These are phyloP conservation scores for Hapalemur alaotrensis DNA, from an alignment of 2,797 vertebrate species.

Conservation along the genomic window DNA sequence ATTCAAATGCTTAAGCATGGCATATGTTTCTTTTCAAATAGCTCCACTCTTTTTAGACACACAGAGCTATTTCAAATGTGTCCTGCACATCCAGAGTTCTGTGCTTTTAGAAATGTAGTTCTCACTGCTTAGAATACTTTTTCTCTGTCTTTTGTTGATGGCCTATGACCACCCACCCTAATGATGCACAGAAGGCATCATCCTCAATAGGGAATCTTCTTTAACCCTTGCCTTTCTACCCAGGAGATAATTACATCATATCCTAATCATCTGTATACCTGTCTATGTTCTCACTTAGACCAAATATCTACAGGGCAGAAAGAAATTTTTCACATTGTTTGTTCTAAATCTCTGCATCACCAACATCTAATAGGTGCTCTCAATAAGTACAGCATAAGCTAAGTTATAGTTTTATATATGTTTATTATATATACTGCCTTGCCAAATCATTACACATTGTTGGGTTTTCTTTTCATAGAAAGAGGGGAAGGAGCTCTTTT, in stretches of 20 bases:
- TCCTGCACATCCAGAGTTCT: neutral
- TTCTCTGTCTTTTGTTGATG: neutral
- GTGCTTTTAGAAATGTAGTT: neutral
- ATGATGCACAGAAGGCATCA: neutral
- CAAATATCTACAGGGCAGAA: neutral
- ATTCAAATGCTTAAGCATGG: neutral
- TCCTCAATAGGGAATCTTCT: neutral
- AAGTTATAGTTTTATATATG: neutral
- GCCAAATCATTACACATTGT: neutral
- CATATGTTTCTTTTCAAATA: neutral
- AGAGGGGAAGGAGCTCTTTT: neutral
- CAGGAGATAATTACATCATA: neutral
- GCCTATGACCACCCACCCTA: neutral
- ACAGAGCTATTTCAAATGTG: neutral
- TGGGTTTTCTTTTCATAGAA: neutral
- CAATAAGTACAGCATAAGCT: neutral
- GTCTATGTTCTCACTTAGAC: neutral
- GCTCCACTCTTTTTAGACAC: neutral
- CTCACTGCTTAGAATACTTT: neutral
- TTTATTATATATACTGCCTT: neutral
- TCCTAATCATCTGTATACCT: neutral
- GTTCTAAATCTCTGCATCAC: conserved; percentile 11
- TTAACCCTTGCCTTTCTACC: neutral
- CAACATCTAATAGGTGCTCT: neutral
- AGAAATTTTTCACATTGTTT: neutral